Evolutionary conservation across 2,113 vertebrate species (phyloP).

Genomic region (Alligator mississippiensis): DNA sequence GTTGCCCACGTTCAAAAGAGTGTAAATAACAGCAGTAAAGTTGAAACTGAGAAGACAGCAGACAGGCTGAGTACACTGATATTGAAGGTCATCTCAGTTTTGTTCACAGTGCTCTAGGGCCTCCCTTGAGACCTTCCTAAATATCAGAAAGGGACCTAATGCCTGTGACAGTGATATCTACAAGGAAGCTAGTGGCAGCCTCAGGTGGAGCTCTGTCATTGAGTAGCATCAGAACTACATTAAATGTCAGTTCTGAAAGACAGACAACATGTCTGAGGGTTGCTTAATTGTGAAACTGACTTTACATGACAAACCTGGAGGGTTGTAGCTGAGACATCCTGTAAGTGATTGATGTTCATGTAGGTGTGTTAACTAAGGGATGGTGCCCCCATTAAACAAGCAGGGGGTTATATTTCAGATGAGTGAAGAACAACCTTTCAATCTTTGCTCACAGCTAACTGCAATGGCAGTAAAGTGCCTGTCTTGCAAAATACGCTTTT

Average conservation of each 20-base stretch:
- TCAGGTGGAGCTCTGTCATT: neutral
- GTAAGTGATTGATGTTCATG: fast-evolving
- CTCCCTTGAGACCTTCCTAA: neutral
- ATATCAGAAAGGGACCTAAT: neutral
- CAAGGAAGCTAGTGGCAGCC: neutral
- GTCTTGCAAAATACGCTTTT: neutral
- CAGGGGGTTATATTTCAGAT: neutral
- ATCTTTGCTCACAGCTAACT: neutral
- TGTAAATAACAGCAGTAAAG: neutral
- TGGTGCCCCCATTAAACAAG: neutral
- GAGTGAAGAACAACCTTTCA: neutral
- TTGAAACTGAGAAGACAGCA: neutral
- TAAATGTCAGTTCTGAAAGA: neutral
- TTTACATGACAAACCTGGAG: fast-evolving
- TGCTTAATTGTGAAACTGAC: too few species aligned
- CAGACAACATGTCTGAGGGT: neutral
- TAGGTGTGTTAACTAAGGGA: neutral
- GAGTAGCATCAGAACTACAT: neutral
- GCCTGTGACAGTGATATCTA: neutral
- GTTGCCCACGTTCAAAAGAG: too few species aligned
- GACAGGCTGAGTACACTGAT: neutral
- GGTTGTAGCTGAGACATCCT: neutral
- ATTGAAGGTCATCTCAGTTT: neutral
- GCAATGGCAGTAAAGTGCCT: neutral
- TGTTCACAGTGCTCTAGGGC: neutral